A percentile compares a stretch with the other conserved stretches of the same genome.
Conservation (phyloP, 2,888 invertebrate genomes). For the Cheilosia impressa region DNA sequence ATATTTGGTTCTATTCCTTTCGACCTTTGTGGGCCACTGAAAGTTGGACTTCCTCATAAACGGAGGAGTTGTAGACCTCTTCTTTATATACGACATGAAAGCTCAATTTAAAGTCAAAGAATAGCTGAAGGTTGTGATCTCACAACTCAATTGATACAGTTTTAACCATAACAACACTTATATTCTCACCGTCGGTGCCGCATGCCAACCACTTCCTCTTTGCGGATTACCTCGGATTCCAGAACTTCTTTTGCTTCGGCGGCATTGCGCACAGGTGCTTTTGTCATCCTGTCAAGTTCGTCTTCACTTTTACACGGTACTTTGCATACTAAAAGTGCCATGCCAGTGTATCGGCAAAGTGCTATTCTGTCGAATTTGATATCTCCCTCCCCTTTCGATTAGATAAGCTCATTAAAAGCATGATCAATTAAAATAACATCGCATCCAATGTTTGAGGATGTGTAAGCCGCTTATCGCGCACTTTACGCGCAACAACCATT, state of each 20-base stretch:
- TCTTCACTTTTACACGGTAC: not conserved
- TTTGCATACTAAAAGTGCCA: conserved; percentile 31
- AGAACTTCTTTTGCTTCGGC: not conserved
- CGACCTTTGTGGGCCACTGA: too few species aligned
- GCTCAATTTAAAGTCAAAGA: too few species aligned
- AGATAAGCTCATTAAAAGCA: conserved; percentile 48
- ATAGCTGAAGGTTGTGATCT: too few species aligned
- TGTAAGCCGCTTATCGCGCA: conserved; percentile 42
- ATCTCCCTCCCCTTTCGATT: conserved; percentile 14
- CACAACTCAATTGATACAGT: too few species aligned
- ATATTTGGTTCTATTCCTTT: too few species aligned
- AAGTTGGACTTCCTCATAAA: too few species aligned
- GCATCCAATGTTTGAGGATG: conserved; percentile 22
- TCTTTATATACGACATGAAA: too few species aligned
- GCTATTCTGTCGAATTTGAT: conserved; percentile 3
- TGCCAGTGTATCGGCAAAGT: not conserved
- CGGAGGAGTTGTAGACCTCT: too few species aligned
- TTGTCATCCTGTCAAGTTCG: conserved; percentile 8
- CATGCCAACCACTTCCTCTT: not conserved
- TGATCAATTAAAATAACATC: conserved; percentile 53
- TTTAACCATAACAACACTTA: not conserved
- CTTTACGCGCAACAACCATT: not conserved
- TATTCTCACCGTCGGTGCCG: not conserved
- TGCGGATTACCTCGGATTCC: not conserved
- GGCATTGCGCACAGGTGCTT: conserved; percentile 9